Evolutionary conservation across 2,888 invertebrate species (phyloP).

Genomic region (Leptinotarsa juncta): DNA sequence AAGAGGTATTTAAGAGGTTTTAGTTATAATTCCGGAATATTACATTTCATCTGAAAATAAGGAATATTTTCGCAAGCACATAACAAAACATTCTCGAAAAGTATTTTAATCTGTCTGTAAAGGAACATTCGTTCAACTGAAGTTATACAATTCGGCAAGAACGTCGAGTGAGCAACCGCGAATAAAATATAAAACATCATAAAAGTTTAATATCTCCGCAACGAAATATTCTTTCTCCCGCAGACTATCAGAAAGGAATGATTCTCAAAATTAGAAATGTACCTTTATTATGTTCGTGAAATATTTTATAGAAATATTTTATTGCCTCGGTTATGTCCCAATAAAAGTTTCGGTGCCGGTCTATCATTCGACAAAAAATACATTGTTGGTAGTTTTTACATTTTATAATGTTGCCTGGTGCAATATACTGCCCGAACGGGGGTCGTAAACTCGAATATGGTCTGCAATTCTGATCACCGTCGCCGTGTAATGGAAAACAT

Average conservation of each 20-base stretch:
- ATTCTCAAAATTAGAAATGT: slow-evolving; percentile 57
- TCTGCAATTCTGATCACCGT: slow-evolving; percentile 63
- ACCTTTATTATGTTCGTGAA: slow-evolving; percentile 56
- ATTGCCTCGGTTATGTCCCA: slow-evolving; percentile 58
- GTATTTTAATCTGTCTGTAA: slow-evolving; percentile 55
- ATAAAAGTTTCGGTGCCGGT: slow-evolving; percentile 60
- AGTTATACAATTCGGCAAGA: slow-evolving; percentile 53
- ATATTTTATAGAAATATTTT: slow-evolving; percentile 60
- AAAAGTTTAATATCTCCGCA: slow-evolving; percentile 58
- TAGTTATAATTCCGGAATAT: slow-evolving; percentile 35
- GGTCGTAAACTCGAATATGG: slow-evolving; percentile 62
- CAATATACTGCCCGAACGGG: slow-evolving; percentile 62
- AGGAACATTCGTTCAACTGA: slow-evolving; percentile 57
- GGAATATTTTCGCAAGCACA: slow-evolving; percentile 30
- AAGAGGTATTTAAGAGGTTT: slow-evolving; percentile 35
- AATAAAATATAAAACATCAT: slow-evolving; percentile 58
- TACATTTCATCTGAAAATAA: slow-evolving; percentile 36
- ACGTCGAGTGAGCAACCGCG: slow-evolving; percentile 47
- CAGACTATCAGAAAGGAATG: slow-evolving; percentile 53
- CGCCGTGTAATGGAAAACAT: slow-evolving; percentile 62
- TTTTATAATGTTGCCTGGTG: slow-evolving; percentile 63
- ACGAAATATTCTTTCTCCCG: slow-evolving; percentile 47
- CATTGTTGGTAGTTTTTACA: slow-evolving; percentile 64
- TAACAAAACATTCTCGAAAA: slow-evolving; percentile 49
- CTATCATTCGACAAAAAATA: slow-evolving; percentile 59